Base-by-base conservation (phyloP, 2,113 vertebrate genomes). In the Alethe diademata region DNA sequence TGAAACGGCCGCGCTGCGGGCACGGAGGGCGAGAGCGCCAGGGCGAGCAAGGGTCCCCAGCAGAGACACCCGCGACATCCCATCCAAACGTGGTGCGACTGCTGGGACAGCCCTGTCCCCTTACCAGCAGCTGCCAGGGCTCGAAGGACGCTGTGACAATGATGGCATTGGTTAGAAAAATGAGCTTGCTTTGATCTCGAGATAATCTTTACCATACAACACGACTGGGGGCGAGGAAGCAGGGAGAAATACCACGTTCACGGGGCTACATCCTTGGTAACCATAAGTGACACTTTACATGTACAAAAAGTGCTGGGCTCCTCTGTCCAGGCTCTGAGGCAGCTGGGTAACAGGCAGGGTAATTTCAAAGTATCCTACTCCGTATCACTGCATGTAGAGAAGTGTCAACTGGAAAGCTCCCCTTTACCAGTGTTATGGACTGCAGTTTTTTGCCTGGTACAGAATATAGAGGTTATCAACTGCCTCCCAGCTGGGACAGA, bases 21-120 rank as follows among this genome's bases (percentile, higher is more conserved):
- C 18, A 1, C 22, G 5, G 31, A 12, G 15, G 6, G 66, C 16
- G 8, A 5, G 17, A 29, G 36, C 19, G 0, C 0, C 42, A 0
- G 28, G 33, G 43, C 1, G 9, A 16, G 25, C 22, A 0, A 2
- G 31, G 17, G 19, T 1, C 6, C 4, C 3, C 42, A 3, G 6
- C 70, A 1, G 17, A 33, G 35, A n/a, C 2, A 57, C 1, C 22
- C 6, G 19, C 23, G 1, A 2, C 3, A 3, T 3, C 62, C 11
- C 29, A 38, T 24, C n/a, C 33, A 7, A 11, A 14, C 2, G 3
- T 0, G 19, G 9, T 3, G 40, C 40, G 1, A 20, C 13, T 50
- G 28, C 25, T 4, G 26, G 4, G 17, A 57, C 53, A 33, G 4
- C 45, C 40, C 71, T 8, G 20, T 1, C 26, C 66, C 1, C 3